Base-by-base conservation (phyloP, 2,797 vertebrate genomes). In the Florisuga fusca region DNA sequence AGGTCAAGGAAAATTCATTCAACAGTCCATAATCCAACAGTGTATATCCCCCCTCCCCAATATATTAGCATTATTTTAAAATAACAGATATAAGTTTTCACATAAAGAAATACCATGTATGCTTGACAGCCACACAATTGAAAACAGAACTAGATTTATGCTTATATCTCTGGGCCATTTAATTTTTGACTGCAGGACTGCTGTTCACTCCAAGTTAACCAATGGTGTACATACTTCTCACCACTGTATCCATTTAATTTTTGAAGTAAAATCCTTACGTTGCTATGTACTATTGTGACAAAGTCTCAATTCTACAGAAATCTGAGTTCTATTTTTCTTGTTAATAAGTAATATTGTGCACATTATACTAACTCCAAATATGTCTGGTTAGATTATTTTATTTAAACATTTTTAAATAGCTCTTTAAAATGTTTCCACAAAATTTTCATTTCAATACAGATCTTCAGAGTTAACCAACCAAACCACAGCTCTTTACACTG, bases 41-140 rank as follows among this genome's bases (percentile, higher is more conserved):
- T 13, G 18, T 41, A 41, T 45, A 41, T 45, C n/a, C 34, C 0
- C 1, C 20, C 36, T 18, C 13, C 26, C 3, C 15, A 23, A 7
- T 7, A 78, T 8, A 3, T 12, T 22, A 45, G 7, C 33, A 46
- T 31, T 55, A 27, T 38, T 66, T 88, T 55, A 9, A 67, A 69
- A 31, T 17, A 72, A 72, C 5, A 33, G 18, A 23, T 53, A 15
- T 41, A 64, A 63, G 17, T 81, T 90, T 61, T 68, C 36, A 74
- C 55, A 69, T 14, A 41, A 51, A 51, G 31, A 84, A 78, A 74
- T n/a, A 66, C 11, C 15, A 41, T 6, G 13, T 59, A 82, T 15
- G 21, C 25, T 55, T 55, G 62, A 45, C 43, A 82, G 26, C 6
- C 7, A 76, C 33, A 53, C 19, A 64, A 73, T 78, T 29, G 6